phyloP scores from a whole-genome alignment of 2,797 vertebrate species.

The Clarias pachynema region DNA sequence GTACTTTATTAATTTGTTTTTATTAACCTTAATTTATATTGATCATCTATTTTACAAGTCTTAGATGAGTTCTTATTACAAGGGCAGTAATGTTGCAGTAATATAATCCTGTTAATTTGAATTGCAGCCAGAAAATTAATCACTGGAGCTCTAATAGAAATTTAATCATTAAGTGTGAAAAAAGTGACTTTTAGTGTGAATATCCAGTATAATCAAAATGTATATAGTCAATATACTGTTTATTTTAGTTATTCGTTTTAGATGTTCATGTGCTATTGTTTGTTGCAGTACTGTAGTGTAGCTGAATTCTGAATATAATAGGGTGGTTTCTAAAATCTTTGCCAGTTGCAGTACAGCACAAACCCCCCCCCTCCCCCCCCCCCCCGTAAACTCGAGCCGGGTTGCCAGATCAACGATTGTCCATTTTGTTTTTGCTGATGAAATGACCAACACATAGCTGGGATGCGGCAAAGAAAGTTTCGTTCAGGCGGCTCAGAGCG shows the following conservation, averaged over 20 bases:
- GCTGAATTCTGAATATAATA: neutral
- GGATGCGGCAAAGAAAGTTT: neutral
- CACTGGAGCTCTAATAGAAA: neutral
- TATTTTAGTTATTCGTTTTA: neutral
- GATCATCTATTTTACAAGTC: neutral
- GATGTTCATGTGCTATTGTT: neutral
- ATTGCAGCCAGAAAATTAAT: neutral
- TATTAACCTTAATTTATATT: neutral
- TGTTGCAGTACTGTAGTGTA: neutral
- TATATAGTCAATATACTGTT: neutral
- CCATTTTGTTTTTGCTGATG: neutral
- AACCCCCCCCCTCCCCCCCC: neutral
- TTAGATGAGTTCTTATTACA: neutral
- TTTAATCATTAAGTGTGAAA: neutral
- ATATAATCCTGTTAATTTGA: neutral
- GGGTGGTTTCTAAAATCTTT: neutral
- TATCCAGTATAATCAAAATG: neutral
- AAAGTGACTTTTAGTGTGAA: neutral
- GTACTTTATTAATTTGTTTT: neutral
- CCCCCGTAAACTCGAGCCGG: neutral
- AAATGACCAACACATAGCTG: neutral
- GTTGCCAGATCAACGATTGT: neutral
- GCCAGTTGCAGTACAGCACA: neutral
- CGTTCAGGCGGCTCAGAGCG: no score
- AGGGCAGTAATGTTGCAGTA: neutral